Evolutionary conservation across 2,888 invertebrate species (phyloP), one percentile per base, ranked within the genome.

Genomic region (Cyclophora albipunctata): DNA sequence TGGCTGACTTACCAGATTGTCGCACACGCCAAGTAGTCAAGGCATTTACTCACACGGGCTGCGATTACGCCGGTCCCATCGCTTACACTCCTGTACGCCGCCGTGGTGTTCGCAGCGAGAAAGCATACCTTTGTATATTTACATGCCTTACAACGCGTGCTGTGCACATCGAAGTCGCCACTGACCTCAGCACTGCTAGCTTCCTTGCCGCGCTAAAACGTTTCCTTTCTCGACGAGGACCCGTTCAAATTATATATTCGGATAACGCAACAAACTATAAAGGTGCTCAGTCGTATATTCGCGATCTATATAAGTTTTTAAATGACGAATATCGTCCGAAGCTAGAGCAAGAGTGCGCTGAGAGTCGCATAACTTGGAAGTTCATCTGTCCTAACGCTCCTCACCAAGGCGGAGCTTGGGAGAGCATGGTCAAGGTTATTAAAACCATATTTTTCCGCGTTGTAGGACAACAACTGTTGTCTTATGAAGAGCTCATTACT

Each of bases 251-350:
- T 1, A 44, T 72, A 0, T 62, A 59, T 41, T 63, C 63, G 1
- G 71, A 73, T 44, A 58, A 64, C 6, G 70, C 66, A 1, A 67
- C 68, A 0, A 73, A 71, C 45, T 74, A 68, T 37, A 42, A 56
- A 3, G 62, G 58, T 0, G 58, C 59, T 3, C 45, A 44, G 7
- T 5, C 44, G 2, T 33, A 53, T 3, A 7, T 57, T 7, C 7
- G 45, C 4, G 53, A 55, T 34, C 5, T 57, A 2, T 48, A 60
- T 33, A 33, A 6, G 0, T 51, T 56, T 45, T 4, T 56, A 5
- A 45, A 45, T 3, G 2, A 33, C 6, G n/a, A 37, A 3, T 40
- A 40, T 4, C 45, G 45, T 34, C 3, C 41, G 6, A 7, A 3
- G 3, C 6, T 41, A n/a, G 7, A 41, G 7, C 41, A 41, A 3